phyloP scores from a whole-genome alignment of 1,140 invertebrate genomes.

The Pseudomyrmex sp. region DNA sequence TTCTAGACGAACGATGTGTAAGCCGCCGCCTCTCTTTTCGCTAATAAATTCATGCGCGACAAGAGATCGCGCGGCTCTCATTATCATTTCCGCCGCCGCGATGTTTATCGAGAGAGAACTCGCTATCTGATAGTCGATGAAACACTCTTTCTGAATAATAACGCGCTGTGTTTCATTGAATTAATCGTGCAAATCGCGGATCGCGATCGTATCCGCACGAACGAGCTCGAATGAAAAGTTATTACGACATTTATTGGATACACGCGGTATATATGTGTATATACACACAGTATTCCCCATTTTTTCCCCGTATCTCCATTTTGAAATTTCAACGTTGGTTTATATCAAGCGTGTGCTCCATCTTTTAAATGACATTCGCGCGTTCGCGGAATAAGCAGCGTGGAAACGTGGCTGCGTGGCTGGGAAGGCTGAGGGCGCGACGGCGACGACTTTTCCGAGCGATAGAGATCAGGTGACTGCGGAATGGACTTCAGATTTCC shows the following conservation, averaged over 20 bases:
- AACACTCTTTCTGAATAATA: conserved; percentile 24
- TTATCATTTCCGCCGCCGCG: conserved; percentile 39
- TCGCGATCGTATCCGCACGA: conserved; percentile 5
- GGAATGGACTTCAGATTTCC: conserved; percentile 67
- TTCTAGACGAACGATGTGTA: conserved; percentile 1
- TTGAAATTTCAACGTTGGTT: conserved; percentile 12
- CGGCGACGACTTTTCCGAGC: conserved; percentile 32
- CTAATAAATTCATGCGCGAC: conserved; percentile 17
- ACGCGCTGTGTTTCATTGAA: background rate
- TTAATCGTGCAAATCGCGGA: conserved; percentile 14
- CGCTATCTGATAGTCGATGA: conserved; percentile 9
- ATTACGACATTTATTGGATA: conserved; percentile 17
- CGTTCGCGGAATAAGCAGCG: background rate
- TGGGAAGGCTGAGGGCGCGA: conserved; percentile 1
- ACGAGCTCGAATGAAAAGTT: conserved; percentile 12
- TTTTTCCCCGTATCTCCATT: background rate
- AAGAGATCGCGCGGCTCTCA: conserved; percentile 5
- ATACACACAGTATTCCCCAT: background rate
- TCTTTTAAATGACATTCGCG: background rate
- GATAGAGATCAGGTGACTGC: conserved; percentile 50
- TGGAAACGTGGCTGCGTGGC: background rate
- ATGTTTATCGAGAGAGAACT: conserved; percentile 11
- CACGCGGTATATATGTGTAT: too few species aligned
- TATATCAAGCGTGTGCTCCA: background rate
- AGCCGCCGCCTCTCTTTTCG: conserved; percentile 16